Percentiles rank a stretch among this genome's conserved stretches.
These are phyloP conservation scores for Agelastica alni DNA, from an alignment of 2,888 invertebrate species.

Conservation along the genomic window DNA sequence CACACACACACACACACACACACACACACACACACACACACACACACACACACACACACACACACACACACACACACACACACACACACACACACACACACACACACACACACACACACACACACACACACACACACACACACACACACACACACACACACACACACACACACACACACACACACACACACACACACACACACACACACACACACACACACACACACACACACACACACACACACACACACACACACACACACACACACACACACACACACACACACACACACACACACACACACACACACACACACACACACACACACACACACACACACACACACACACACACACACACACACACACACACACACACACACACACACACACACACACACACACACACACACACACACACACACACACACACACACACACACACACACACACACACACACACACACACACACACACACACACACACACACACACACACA, in stretches of 20 bases:
- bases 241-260: not conserved
- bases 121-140: conserved; percentile 8
- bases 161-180: not conserved
- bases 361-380: not conserved
- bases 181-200: not conserved
- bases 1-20: conserved; percentile 8
- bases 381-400: not conserved
- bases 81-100: conserved; percentile 8
- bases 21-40: conserved; percentile 8
- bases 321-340: not conserved
- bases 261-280: not conserved
- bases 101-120: conserved; percentile 8
- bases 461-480: not conserved
- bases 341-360: not conserved
- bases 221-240: not conserved
- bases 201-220: not conserved
- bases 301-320: not conserved
- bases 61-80: conserved; percentile 8
- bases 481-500: not conserved
- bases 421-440: not conserved
- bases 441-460: not conserved
- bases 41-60: conserved; percentile 8
- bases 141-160: conserved; percentile 1
- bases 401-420: not conserved
- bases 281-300: not conserved